These are phyloP conservation scores for Musca domestica DNA, from an alignment of 1,140 invertebrate genomes.

Conservation along the genomic window DNA sequence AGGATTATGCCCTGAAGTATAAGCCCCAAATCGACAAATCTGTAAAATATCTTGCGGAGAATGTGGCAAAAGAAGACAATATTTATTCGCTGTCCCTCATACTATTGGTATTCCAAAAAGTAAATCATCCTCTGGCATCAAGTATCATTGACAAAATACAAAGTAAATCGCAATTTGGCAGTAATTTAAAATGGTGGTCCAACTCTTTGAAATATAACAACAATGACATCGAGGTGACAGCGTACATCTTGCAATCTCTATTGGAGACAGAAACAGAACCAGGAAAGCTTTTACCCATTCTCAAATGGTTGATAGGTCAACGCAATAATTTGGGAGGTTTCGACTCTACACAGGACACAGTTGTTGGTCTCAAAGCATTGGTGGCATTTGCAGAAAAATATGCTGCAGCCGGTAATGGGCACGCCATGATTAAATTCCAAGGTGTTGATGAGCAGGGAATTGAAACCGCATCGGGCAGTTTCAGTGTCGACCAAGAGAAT, in stretches of 20 bases:
- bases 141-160: not conserved
- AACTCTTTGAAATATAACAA: constrained; percentile 41
- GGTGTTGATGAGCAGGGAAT: constrained; percentile 25
- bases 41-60: constrained; percentile 9
- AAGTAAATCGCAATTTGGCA: not conserved
- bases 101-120: constrained; percentile 13
- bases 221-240: constrained; percentile 69
- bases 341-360: constrained; percentile 66
- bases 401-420: constrained; percentile 31
- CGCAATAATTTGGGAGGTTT: constrained; percentile 74
- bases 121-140: not conserved
- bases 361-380: constrained; percentile 63
- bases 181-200: constrained; percentile 24
- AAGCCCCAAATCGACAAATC: constrained; percentile 4
- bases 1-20: constrained; percentile 6
- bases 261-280: constrained; percentile 60
- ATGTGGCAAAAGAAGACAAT: not conserved
- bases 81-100: constrained; percentile 1
- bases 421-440: constrained; percentile 35
- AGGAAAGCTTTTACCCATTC: constrained; percentile 51
- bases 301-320: constrained; percentile 69
- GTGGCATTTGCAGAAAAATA: constrained; percentile 56
- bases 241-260: constrained; percentile 67
- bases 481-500: constrained; percentile 23
- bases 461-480: constrained; percentile 47